Evolutionary conservation across 2,888 invertebrate genomes (phyloP).

Genomic region (Syritta pipiens): DNA sequence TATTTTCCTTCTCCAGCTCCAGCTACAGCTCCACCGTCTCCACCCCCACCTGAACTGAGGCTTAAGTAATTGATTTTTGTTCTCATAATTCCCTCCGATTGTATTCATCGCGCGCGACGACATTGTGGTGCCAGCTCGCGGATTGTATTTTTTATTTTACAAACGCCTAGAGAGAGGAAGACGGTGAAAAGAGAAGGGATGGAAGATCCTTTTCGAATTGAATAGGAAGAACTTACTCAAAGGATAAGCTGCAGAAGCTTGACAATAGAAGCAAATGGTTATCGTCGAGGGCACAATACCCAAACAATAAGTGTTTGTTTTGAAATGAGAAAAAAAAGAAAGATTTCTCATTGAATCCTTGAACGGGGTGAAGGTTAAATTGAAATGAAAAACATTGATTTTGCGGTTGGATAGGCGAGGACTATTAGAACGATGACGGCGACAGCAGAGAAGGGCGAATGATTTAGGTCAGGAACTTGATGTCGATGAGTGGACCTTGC

Average conservation of each 20-base stretch:
- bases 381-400: constrained; percentile 43
- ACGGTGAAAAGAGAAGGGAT: background rate
- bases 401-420: background rate
- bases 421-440: no score
- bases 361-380: constrained; percentile 33
- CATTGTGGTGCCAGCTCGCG: constrained; percentile 15
- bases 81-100: constrained; percentile 57
- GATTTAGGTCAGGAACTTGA: constrained; percentile 21
- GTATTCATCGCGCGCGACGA: constrained; percentile 27
- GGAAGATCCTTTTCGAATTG: background rate
- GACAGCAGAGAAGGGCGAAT: background rate
- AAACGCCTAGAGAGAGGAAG: no score
- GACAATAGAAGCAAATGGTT: constrained; percentile 56
- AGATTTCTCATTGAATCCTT: constrained; percentile 45
- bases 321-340: constrained; percentile 34
- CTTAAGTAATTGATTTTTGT: constrained; percentile 68
- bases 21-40: no score
- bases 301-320: constrained; percentile 41
- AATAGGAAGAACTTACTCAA: constrained; percentile 18
- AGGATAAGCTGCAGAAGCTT: constrained; percentile 36
- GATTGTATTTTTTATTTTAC: constrained; percentile 46
- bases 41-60: constrained; percentile 39
- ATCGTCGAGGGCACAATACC: constrained; percentile 34
- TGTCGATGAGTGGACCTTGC: no score
- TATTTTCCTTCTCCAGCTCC: no score